Percentiles rank a stretch among this genome's conserved stretches.
Conservation (phyloP, 2,888 invertebrate genomes). For the Cinara cedri region DNA sequence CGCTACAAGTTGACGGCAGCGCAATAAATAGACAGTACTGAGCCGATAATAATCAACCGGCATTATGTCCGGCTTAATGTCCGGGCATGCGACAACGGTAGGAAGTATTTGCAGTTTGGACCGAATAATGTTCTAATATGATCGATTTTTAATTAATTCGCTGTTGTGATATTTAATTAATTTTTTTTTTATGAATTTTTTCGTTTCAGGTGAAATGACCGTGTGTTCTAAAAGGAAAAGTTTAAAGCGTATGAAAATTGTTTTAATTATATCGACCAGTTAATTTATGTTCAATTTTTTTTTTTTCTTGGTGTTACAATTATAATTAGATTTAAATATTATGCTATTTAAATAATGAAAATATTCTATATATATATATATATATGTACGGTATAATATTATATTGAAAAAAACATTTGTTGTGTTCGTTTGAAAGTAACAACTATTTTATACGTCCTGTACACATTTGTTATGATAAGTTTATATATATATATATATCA, state of each 20-base stretch:
- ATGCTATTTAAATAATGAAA: not conserved
- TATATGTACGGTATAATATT: not conserved
- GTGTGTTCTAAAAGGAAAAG: not conserved
- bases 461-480: slow-evolving; percentile 39
- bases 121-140: not conserved
- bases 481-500: slow-evolving; percentile 9
- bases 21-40: too few species aligned
- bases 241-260: slow-evolving; percentile 9
- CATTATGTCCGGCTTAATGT: too few species aligned
- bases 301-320: slow-evolving; percentile 4
- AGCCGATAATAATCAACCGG: too few species aligned
- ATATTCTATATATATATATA: not conserved
- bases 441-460: slow-evolving; percentile 49
- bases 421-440: slow-evolving; percentile 53
- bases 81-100: too few species aligned
- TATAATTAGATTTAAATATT: not conserved
- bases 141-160: too few species aligned
- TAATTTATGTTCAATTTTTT: slow-evolving; percentile 14
- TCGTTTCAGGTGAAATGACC: slow-evolving; percentile 24
- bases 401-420: not conserved
- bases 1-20: too few species aligned
- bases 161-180: not conserved
- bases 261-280: not conserved
- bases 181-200: not conserved
- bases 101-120: not conserved